A percentile compares a stretch with the other conserved stretches of the same genome.
Evolutionary conservation across 2,797 vertebrate species (phyloP).

Genomic region (Phoxinus dragarum): DNA sequence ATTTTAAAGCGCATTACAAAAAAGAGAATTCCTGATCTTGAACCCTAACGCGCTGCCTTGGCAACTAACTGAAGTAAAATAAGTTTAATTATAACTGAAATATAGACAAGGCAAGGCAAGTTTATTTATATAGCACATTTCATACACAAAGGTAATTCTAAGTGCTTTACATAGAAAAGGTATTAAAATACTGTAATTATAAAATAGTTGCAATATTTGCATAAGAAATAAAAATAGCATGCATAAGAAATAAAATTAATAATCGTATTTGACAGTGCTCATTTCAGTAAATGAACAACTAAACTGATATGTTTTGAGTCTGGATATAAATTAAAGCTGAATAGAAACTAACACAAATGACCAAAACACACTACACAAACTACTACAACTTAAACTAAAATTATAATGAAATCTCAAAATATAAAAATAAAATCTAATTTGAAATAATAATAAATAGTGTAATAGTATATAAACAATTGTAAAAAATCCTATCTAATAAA

Average conservation of each 20-base stretch:
- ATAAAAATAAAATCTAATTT: background rate
- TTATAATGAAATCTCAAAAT: background rate
- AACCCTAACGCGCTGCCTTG: background rate
- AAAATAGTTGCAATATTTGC: too few species aligned
- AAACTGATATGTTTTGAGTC: too few species aligned
- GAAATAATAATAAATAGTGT: background rate
- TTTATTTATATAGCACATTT: too few species aligned
- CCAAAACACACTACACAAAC: background rate
- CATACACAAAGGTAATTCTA: too few species aligned
- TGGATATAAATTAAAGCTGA: background rate
- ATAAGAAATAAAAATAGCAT: too few species aligned
- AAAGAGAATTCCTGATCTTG: background rate
- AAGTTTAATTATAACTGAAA: background rate
- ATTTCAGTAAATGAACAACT: too few species aligned
- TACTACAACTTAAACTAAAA: background rate
- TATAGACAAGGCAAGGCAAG: background rate
- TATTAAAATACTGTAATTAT: too few species aligned
- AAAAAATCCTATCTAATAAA: background rate
- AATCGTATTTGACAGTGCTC: too few species aligned
- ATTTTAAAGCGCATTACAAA: background rate
- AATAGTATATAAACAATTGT: background rate
- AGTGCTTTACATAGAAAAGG: too few species aligned
- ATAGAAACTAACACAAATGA: background rate
- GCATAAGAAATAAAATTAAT: too few species aligned
- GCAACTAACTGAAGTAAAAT: background rate